Evolutionary conservation across 2,888 invertebrate genomes (phyloP).

Genomic region (Diarsia dahlii): DNA sequence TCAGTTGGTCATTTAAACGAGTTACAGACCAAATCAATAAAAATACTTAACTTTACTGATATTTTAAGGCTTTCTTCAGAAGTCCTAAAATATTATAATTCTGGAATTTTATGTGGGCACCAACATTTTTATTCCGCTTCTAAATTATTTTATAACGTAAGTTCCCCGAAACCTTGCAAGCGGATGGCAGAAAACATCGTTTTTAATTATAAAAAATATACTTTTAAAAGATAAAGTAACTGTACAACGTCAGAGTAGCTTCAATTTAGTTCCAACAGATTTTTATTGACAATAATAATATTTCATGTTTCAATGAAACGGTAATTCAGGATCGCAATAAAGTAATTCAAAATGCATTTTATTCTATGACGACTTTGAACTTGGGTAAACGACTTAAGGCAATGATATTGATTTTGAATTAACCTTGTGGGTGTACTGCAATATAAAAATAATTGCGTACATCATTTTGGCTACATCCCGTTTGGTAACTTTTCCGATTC

Average conservation of each 20-base stretch:
- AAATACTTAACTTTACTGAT: background rate
- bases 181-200: background rate
- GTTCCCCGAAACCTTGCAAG: slow-evolving; percentile 47
- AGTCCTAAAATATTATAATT: background rate
- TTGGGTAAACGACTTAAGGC: slow-evolving; percentile 42
- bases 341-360: slow-evolving; percentile 59
- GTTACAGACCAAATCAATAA: background rate
- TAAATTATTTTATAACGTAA: slow-evolving; percentile 45
- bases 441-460: background rate
- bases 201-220: slow-evolving; percentile 25
- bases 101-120: background rate
- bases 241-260: slow-evolving; percentile 25
- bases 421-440: slow-evolving; percentile 4
- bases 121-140: background rate
- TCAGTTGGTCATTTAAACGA: background rate
- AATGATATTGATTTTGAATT: slow-evolving; percentile 52
- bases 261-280: slow-evolving; percentile 55
- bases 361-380: slow-evolving; percentile 59
- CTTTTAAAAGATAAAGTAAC: slow-evolving; percentile 15
- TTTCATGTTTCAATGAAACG: slow-evolving; percentile 62
- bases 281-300: slow-evolving; percentile 66
- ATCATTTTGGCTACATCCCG: background rate
- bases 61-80: background rate
- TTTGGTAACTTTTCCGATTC: no score
- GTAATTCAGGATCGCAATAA: slow-evolving; percentile 56